Conservation (phyloP, 2,113 vertebrate genomes). For the Cyphomyrus discorhynchus region DNA sequence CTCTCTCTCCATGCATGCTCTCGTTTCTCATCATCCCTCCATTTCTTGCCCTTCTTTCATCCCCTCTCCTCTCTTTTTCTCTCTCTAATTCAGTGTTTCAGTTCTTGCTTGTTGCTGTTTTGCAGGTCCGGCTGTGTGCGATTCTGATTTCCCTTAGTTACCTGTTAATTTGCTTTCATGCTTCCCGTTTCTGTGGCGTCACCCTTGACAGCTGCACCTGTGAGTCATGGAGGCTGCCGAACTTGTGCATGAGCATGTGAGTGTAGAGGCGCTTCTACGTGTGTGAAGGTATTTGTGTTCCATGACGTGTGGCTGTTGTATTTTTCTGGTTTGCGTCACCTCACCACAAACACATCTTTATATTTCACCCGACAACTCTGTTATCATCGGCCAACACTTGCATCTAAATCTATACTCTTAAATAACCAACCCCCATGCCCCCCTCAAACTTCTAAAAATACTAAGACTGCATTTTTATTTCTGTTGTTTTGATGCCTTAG, state of each 20-base stretch:
- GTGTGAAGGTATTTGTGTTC: not conserved
- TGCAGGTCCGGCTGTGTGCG: not conserved
- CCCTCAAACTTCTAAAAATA: slow-evolving; percentile 25
- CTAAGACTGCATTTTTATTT: slow-evolving; percentile 16
- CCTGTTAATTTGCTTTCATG: not conserved
- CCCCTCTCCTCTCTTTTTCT: not conserved
- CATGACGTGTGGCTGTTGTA: not conserved
- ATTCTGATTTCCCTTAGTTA: not conserved
- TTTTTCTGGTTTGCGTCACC: not conserved
- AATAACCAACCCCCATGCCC: not conserved
- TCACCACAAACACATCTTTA: not conserved
- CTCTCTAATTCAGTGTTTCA: not conserved
- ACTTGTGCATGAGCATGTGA: not conserved
- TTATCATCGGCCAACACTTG: not conserved
- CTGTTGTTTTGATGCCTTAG: slow-evolving; percentile 23
- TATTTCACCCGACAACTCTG: not conserved
- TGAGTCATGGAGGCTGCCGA: not conserved
- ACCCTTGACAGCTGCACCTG: not conserved
- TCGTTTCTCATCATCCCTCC: not conserved
- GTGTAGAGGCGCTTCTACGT: not conserved
- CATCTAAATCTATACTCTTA: not conserved
- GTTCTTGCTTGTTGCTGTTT: not conserved
- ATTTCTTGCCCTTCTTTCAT: not conserved
- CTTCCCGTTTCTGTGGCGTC: too few species aligned
- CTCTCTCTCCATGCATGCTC: not conserved